Base-by-base conservation (phyloP, 2,888 invertebrate species). In the Eristalis arbustorum region DNA sequence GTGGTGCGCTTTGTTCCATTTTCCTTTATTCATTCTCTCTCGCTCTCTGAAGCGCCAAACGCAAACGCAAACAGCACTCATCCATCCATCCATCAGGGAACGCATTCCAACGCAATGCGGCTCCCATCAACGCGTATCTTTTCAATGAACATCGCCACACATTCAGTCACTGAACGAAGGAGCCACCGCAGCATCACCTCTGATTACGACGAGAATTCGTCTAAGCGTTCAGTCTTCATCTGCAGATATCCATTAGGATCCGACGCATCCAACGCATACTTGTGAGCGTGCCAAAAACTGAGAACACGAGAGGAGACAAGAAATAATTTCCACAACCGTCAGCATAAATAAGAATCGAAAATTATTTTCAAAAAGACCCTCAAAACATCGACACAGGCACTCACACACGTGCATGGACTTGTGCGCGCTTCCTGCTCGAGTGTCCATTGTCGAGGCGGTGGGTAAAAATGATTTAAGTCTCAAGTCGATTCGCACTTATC, bases 51-150 rank as follows among this genome's bases (percentile, higher is more conserved):
- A 22, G 64, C 80, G 68, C 68, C 63, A 72, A 25, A 25, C 25
- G 25, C 25, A 67, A 62, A 31, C 4, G 31, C 31, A 31, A 5
- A 8, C 4, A 64, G 25, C 73, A 69, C 81, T 77, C 81, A 85
- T 81, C 81, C 84, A 84, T 80, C 71, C 76, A 85, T 81, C 81
- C 68, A 13, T 4, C 25, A 18, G 49, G 49, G 73, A 61, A 76
- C 76, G 73, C 73, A 85, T 77, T 77, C 73, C 68, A 68, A 84
- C 73, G 81, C 77, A 49, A 85, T 85, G 68, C 71, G 81, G 64
- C 42, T 81, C 81, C 81, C 84, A 85, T 85, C 77, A 77, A 77
- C 64, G 61, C 73, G 66, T 69, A 72, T 56, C 80, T 57, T 31
- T 76, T 82, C 82, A 76, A 82, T 82, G 82, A 82, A 82, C 68